Evolutionary conservation across 2,113 vertebrate species (phyloP), one percentile per base, ranked within the genome.

Genomic region (Neoarius graeffei): DNA sequence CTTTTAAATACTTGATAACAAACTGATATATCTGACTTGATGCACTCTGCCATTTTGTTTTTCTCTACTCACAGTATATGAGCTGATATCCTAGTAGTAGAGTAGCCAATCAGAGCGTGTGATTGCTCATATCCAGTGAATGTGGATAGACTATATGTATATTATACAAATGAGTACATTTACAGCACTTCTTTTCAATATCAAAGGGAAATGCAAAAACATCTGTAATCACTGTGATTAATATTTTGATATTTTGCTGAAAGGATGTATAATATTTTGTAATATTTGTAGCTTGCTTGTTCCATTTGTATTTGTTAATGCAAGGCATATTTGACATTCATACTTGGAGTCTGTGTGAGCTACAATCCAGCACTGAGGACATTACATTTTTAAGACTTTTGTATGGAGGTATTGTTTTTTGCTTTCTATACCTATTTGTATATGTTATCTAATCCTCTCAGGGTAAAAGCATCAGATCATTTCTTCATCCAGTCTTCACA

Each of bases 381-480:
- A 56, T 89, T 84, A 62, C 62, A 73, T 90, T 89, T 86, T 84
- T 85, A 86, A n/a, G 17, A 64, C 23, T 35, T 54, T 87, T 79
- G 35, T 85, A 83, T 27, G 76, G 76, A 56, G 52, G 23, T 71
- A 3, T 35, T 71, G 15, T 74, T 86, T 80, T 91, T 13, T n/a
- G 23, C 54, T 76, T 25, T 74, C 69, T n/a, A 8, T 60, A 76
- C 54, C 71, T 87, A 60, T 87, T 87, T 89, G 87, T 84, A 48
- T 92, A 57, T 90, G 69, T 90, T 91, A 91, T 92, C 54, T 92
- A 86, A 91, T 92, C 86, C 91, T 94, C 94, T 95, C 95, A 95
- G 94, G 95, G 94, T 93, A 86, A 93, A 90, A 86, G 67, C 73
- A 90, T 87, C 74, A 57, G 66, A 56, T 90, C 54, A 85, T 82